Base-by-base conservation (phyloP, 1,140 invertebrate species). In the Archegozetes longisetosus region DNA sequence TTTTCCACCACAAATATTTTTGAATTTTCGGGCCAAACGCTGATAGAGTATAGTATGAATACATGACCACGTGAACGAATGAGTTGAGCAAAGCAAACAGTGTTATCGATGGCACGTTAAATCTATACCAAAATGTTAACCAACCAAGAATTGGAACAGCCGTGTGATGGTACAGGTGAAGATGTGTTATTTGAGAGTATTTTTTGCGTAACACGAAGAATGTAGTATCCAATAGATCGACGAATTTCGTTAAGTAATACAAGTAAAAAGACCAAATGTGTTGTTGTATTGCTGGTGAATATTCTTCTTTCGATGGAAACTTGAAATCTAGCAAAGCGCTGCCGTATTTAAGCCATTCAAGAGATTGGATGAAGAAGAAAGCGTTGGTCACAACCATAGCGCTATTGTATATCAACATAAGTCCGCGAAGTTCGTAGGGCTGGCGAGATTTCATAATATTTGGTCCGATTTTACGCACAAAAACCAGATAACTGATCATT, bases 61-160 rank as follows among this genome's bases (percentile, higher is more conserved):
- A 79, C 77, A 79, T 79, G 51, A 79, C 64, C 2, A 74, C 67
- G 64, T 96, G 78, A 0, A 79, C 73, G 49, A 75, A 72, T 24
- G 74, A 73, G 66, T 79, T 79, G 65, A 91, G 74, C 61, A 74
- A 68, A 22, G 68, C 69, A 63, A 69, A 88, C 74, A 88, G 86
- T 1, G 82, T 79, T 25, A 48, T n/a, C 14, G 51, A 26, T 20
- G 28, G 23, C 17, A 24, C 52, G 22, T 22, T 26, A 20, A 52
- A 47, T 14, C 25, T 48, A 13, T 60, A 54, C 51, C 61, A 60
- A 28, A 66, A 60, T 17, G 46, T 60, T 28, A 64, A 28, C 56
- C 54, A 64, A 23, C 60, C 60, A 29, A 61, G 61, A 1, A 65
- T n/a, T 12, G 64, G 64, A n/a, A 66, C 64, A 22, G 65, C 49